Evolutionary conservation across 2,113 vertebrate species (phyloP).

Genomic region (Coptodon rendalli): DNA sequence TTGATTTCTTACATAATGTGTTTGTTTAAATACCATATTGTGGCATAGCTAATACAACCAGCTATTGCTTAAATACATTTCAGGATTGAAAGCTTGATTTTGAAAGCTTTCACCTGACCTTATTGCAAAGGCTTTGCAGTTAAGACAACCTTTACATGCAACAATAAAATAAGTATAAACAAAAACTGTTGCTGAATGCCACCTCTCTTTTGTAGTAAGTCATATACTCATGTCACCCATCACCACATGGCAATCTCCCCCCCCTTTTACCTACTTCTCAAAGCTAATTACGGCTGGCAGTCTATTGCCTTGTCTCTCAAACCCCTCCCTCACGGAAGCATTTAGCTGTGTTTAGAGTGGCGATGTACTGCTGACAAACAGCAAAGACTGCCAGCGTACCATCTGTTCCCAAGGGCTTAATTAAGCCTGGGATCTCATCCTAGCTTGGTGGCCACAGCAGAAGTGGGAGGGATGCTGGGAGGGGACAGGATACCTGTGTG

Average conservation of each 20-base stretch:
- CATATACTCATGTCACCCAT: background rate
- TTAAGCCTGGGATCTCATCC: constrained; percentile 45
- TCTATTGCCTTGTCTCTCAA: constrained; percentile 23
- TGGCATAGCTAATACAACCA: background rate
- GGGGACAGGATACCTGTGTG: background rate
- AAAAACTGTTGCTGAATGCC: background rate
- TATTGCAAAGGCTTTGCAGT: background rate
- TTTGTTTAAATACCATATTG: background rate
- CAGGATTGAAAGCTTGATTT: background rate
- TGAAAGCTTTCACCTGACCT: background rate
- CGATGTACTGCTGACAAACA: constrained; percentile 45
- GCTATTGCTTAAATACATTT: background rate
- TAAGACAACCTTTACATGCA: background rate
- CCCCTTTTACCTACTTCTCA: constrained; percentile 1
- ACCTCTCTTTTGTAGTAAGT: background rate
- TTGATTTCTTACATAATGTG: background rate
- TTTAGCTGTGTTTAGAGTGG: constrained; percentile 61
- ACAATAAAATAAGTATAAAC: background rate
- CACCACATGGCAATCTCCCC: background rate
- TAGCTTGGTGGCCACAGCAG: constrained; percentile 9
- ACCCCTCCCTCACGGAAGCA: constrained; percentile 24
- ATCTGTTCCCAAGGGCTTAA: constrained; percentile 70
- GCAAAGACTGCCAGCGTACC: constrained; percentile 48
- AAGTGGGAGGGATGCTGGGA: constrained; percentile 7
- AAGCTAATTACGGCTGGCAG: constrained; percentile 57